These are phyloP conservation scores for Habrosyne pyritoides DNA, from an alignment of 2,888 invertebrate genomes.

Conservation along the genomic window DNA sequence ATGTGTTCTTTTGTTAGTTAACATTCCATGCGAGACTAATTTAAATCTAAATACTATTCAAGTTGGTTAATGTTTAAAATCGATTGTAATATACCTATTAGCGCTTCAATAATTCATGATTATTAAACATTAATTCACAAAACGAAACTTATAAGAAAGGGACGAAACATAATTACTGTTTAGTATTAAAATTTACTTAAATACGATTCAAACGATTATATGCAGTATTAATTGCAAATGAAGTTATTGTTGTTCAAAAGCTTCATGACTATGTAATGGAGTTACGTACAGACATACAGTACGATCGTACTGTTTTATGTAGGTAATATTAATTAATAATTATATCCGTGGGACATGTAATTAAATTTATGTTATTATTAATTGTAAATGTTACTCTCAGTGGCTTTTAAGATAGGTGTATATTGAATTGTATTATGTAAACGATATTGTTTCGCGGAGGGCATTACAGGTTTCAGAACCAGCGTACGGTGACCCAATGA, in stretches of 20 bases:
- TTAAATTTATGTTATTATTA: conserved; percentile 55
- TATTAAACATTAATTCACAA: not conserved
- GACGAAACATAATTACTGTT: conserved; percentile 5
- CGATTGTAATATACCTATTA: not conserved
- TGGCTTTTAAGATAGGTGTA: conserved; percentile 68
- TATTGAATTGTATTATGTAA: conserved; percentile 54
- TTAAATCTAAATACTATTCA: not conserved
- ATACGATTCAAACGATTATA: conserved; percentile 25
- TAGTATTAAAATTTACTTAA: conserved; percentile 28
- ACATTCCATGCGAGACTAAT: conserved; percentile 16
- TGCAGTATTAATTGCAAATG: conserved; percentile 72
- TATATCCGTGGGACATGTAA: conserved; percentile 34
- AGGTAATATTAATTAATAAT: conserved; percentile 34
- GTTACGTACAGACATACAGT: conserved; percentile 32
- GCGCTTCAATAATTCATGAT: not conserved
- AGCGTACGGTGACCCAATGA: conserved; percentile 38
- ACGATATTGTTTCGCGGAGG: conserved; percentile 49
- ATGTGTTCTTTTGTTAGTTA: conserved; percentile 8
- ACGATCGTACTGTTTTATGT: conserved; percentile 33
- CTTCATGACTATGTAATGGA: conserved; percentile 39
- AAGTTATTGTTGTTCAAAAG: conserved; percentile 48
- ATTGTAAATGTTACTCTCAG: conserved; percentile 69
- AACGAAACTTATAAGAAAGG: not conserved
- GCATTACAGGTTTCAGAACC: conserved; percentile 22
- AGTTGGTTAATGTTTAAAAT: conserved; percentile 7